phyloP scores from a whole-genome alignment of 92 coral and sea anemone species.

The Epizoanthus illoricatus region DNA sequence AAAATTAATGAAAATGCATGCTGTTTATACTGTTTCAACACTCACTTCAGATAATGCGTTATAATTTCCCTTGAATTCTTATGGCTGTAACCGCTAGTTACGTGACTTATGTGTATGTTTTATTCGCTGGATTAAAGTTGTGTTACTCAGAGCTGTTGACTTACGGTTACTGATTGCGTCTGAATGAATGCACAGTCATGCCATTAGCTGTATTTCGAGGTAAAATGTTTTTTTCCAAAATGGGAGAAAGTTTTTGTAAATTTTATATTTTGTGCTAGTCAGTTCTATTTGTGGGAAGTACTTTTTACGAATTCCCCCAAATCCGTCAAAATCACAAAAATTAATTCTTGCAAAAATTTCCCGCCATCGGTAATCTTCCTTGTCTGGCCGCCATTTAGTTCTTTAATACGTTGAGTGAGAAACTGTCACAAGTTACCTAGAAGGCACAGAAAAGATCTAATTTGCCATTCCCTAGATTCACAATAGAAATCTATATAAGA shows the following conservation, averaged over 20 bases:
- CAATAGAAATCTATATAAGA: background rate
- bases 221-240: background rate
- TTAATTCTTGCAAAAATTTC: background rate
- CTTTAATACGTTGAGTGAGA: background rate
- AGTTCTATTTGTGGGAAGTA: background rate
- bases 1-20: too few species aligned
- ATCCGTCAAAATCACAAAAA: background rate
- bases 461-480: background rate
- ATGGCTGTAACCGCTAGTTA: too few species aligned
- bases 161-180: too few species aligned
- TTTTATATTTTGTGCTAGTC: too few species aligned
- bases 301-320: background rate
- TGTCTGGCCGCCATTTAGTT: too few species aligned
- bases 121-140: background rate
- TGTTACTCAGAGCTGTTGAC: background rate
- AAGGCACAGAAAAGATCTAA: too few species aligned
- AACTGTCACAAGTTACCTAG: background rate
- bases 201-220: too few species aligned
- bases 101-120: background rate
- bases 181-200: too few species aligned
- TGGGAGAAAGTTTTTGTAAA: background rate
- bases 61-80: too few species aligned
- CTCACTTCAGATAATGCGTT: too few species aligned
- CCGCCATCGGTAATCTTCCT: too few species aligned
- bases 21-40: too few species aligned